Evolutionary conservation across 2,888 invertebrate species (phyloP), one percentile per base, ranked within the genome.

Genomic region (Heliconius erato): DNA sequence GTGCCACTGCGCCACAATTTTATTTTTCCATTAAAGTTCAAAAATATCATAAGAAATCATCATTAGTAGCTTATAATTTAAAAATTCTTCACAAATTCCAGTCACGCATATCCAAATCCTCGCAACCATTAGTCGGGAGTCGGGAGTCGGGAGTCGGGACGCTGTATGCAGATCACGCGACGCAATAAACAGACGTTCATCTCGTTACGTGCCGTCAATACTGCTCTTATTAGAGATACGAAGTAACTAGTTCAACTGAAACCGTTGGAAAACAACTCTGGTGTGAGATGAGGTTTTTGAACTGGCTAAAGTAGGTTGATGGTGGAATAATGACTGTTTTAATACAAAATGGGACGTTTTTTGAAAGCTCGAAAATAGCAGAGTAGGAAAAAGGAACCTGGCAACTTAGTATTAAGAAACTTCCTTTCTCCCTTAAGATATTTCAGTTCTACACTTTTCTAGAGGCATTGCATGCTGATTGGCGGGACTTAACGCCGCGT

Each of bases 71-170:
- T 32, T 11, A 78, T 35, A 23, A 40, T 16, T 49, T 40, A 78
- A 78, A 71, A 59, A 81, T 44, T 9, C 44, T 5, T 16, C 63
- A 68, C 35, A 71, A 65, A 83, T 83, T 80, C 77, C 11, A 80
- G 65, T 44, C 82, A 83, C 80, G 82, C 82, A 19, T 82, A 80
- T 80, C 80, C 80, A 83, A 83, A 83, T 83, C 82, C 82, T 78
- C 26, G 67, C 74, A 74, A 74, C 77, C 80, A 80, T 72, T 74
- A 80, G 65, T 40, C 40, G 23, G 11, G n/a, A 12, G n/a, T 12
- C 11, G n/a, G 12, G 12, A 63, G 63, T 1, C 12, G 63, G 12
- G 11, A 12, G n/a, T 63, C 67, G 40, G 32, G 68, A 54, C 9
- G 79, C 59, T 76, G 82, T 80, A 83, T 77, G 80, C 77, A 80